phyloP scores from a whole-genome alignment of 2,113 vertebrate species.

The Sturnira hondurensis region DNA sequence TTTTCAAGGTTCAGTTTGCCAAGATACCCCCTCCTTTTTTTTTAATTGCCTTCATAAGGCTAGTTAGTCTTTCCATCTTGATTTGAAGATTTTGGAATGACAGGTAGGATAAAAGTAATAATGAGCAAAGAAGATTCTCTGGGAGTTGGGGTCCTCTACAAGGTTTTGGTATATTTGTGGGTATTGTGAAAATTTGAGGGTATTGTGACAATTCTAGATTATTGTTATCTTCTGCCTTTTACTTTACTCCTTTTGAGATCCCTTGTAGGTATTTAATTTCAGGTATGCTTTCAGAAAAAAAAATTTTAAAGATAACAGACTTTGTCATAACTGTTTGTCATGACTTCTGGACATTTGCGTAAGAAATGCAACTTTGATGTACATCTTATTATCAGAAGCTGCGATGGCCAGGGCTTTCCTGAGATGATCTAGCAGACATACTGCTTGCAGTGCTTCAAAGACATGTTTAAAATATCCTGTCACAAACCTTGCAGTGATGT shows the following conservation, averaged over 20 bases:
- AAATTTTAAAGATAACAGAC: neutral
- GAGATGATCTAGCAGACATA: neutral
- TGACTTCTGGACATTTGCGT: neutral
- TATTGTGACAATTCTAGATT: neutral
- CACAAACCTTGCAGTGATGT: neutral
- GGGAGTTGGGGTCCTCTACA: neutral
- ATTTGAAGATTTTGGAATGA: constrained; percentile 20
- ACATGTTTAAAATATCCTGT: neutral
- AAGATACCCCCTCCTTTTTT: neutral
- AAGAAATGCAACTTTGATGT: constrained; percentile 10
- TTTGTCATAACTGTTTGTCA: no score
- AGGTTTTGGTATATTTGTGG: no score
- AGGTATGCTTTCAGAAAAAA: neutral
- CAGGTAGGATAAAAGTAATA: constrained; percentile 22
- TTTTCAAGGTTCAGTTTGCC: neutral
- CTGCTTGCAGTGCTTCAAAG: neutral
- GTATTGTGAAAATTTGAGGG: constrained; percentile 5
- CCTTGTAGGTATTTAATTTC: constrained; percentile 6
- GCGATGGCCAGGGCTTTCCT: neutral
- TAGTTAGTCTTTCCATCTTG: neutral
- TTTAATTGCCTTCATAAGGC: neutral
- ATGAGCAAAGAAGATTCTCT: constrained; percentile 6
- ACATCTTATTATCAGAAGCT: neutral
- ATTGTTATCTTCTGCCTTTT: neutral
- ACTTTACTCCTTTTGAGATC: neutral